These are phyloP conservation scores for Nemoura dubitans DNA, from an alignment of 2,888 invertebrate species.

Conservation along the genomic window DNA sequence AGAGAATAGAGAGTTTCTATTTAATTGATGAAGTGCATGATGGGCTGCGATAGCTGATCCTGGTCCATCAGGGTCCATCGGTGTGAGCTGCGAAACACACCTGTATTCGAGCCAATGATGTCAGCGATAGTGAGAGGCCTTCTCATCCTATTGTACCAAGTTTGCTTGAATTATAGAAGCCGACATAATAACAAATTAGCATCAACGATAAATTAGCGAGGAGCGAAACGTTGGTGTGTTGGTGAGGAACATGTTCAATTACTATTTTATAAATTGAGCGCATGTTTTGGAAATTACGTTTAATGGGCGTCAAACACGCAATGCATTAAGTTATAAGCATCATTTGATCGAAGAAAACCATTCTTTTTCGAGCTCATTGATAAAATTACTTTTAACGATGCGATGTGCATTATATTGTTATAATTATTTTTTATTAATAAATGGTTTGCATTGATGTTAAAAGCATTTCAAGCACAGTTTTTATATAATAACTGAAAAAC, in stretches of 20 bases:
- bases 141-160: not conserved
- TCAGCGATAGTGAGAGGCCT: not conserved
- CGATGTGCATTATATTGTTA: not conserved
- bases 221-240: not conserved
- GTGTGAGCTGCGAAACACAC: not conserved
- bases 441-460: not conserved
- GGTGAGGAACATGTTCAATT: not conserved
- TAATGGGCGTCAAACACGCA: not conserved
- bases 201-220: not conserved
- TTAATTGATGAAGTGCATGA: not conserved
- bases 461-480: too few relatives aligned
- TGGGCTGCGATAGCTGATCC: not conserved
- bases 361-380: not conserved
- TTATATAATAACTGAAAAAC: too few relatives aligned
- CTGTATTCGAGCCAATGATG: not conserved
- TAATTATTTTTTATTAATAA: not conserved
- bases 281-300: not conserved
- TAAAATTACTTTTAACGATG: not conserved
- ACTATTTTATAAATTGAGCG: constrained; percentile 1
- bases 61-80: not conserved
- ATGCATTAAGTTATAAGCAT: not conserved
- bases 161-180: constrained; percentile 2
- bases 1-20: not conserved
- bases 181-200: constrained; percentile 5
- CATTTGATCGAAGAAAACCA: constrained; percentile 1